Conservation (phyloP, 37 sponge, comb jelly and placozoan species). For the Spongia lamella region DNA sequence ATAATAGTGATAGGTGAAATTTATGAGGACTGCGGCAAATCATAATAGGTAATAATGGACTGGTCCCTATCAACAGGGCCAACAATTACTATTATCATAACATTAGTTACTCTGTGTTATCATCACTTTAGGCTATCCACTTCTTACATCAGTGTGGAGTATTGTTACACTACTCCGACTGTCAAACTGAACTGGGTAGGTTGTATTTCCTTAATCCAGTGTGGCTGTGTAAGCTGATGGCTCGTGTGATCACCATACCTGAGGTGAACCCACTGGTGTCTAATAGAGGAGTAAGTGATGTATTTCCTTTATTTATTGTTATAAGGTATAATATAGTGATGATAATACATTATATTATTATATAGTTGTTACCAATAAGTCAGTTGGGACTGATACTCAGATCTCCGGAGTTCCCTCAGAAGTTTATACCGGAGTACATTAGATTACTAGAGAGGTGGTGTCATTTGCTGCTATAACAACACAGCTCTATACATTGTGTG, state of each 20-base stretch:
- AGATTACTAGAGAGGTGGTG: slow-evolving; percentile 50
- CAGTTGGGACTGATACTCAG: slow-evolving; percentile 34
- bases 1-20: too few relatives aligned
- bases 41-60: too few relatives aligned
- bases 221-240: slow-evolving; percentile 86
- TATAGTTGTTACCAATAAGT: slow-evolving; percentile 19
- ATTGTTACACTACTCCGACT: slow-evolving; percentile 74
- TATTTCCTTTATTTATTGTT: background rate
- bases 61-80: too few relatives aligned
- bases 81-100: too few relatives aligned
- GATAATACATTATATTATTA: background rate
- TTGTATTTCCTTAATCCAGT: slow-evolving; percentile 84
- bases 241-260: slow-evolving; percentile 65
- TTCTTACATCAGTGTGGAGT: slow-evolving; percentile 87
- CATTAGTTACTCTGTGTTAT: too few relatives aligned
- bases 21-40: too few relatives aligned
- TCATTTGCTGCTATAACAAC: background rate
- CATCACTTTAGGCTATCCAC: slow-evolving; percentile 53
- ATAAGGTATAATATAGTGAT: background rate
- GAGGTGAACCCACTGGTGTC: slow-evolving; percentile 49
- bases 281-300: slow-evolving; percentile 40
- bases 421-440: slow-evolving; percentile 61
- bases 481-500: background rate
- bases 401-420: slow-evolving; percentile 52
- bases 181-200: slow-evolving; percentile 63